Percentiles rank a stretch among this genome's conserved stretches.
phyloP scores from a whole-genome alignment of 2,113 vertebrate genomes.

The Macquaria ambigua region DNA sequence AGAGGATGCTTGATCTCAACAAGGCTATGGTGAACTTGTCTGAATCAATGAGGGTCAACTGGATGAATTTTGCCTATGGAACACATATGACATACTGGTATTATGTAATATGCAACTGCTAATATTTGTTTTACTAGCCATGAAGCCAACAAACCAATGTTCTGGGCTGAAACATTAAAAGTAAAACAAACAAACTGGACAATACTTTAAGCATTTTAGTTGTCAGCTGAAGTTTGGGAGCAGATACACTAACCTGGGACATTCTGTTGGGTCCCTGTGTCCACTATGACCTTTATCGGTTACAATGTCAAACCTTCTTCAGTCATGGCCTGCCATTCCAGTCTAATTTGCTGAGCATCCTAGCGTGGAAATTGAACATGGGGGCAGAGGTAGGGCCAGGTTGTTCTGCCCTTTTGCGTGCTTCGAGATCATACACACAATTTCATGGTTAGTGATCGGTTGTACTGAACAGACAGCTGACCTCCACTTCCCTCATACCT shows the following conservation, averaged over 20 bases:
- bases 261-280: not conserved
- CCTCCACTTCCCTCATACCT: not conserved
- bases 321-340: not conserved
- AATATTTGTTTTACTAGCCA: no score
- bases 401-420: slow-evolving; percentile 17
- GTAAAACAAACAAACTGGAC: no score
- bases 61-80: no score
- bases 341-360: slow-evolving; percentile 15
- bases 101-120: no score
- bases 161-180: no score
- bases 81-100: no score
- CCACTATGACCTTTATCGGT: not conserved
- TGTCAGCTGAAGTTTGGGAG: not conserved
- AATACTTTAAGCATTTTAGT: no score
- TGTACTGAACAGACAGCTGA: slow-evolving; percentile 4
- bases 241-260: not conserved
- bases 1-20: no score
- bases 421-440: slow-evolving; percentile 3
- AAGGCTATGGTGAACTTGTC: no score
- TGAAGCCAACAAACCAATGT: no score
- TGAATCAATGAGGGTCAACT: no score
- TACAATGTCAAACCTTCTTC: not conserved
- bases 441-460: slow-evolving; percentile 26
- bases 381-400: not conserved
- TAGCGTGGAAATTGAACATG: not conserved